Percentiles rank a stretch among this genome's conserved stretches.
Conservation (phyloP, 2,797 vertebrate genomes). For the Dromococcyx pavoninus region DNA sequence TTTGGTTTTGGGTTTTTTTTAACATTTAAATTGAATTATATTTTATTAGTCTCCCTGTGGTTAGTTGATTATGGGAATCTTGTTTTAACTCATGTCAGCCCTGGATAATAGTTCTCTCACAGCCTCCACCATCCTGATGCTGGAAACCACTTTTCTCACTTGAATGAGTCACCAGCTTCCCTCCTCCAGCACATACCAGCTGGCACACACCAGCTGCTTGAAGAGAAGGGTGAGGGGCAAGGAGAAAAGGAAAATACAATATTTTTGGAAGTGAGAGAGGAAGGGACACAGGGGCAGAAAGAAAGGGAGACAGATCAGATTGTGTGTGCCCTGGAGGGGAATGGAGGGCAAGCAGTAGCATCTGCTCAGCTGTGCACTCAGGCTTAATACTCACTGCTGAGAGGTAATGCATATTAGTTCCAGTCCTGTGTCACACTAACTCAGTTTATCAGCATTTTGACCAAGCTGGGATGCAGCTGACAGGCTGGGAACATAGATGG, state of each 20-base stretch:
- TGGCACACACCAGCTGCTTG: slow-evolving; percentile 33
- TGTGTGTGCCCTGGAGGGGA: neutral
- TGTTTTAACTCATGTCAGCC: slow-evolving; percentile 34
- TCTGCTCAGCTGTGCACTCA: neutral
- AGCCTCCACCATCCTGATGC: slow-evolving; percentile 13
- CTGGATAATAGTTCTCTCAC: slow-evolving; percentile 34
- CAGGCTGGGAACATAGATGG: neutral
- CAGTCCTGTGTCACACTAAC: neutral
- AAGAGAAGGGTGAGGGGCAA: slow-evolving; percentile 1
- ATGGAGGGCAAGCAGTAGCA: neutral
- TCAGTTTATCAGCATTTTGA: slow-evolving; percentile 25
- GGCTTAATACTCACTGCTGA: neutral
- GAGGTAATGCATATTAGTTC: neutral
- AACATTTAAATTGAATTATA: neutral
- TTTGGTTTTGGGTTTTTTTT: neutral
- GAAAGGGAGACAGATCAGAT: neutral
- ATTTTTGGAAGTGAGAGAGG: neutral
- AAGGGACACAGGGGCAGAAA: neutral
- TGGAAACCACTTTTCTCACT: slow-evolving; percentile 51
- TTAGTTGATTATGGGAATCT: neutral
- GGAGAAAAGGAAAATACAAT: neutral
- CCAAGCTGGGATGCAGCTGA: neutral
- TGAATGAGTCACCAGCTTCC: slow-evolving; percentile 53
- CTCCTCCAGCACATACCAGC: neutral
- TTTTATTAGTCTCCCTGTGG: neutral